Base-by-base conservation (phyloP, 2,888 invertebrate genomes). In the Xylophagus ater region DNA sequence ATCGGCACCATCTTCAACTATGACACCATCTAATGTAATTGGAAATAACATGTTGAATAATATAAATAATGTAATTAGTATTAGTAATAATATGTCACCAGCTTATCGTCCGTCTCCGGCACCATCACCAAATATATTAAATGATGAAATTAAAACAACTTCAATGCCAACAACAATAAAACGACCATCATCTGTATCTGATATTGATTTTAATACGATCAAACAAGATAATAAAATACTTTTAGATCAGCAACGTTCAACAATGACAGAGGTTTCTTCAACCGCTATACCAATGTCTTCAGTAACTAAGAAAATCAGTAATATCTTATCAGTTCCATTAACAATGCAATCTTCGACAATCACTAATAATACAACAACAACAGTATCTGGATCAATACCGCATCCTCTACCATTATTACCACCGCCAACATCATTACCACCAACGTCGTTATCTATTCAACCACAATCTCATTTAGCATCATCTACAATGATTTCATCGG, bases 341-440 rank as follows among this genome's bases (percentile, higher is more conserved):
- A n/a, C 26, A 26, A 12, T 6, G 4, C 5, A n/a, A 26, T 12
- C 26, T 12, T 26, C 26, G 6, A 12, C 13, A 26, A 10, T 23
- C n/a, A 23, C 10, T 18, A 18, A 18, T 9, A 18, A 3, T 10
- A 4, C 40, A 12, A 36, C 25, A n/a, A 32, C n/a, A 20, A 19
- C 36, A 20, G 14, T 23, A 29, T 12, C 34, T n/a, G n/a, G n/a
- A 30, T 29, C 24, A 19, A 37, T 34, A 5, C 34, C 46, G 7
- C 28, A 46, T 41, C 19, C 30, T 29, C 17, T 17, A 21, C 40
- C 28, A 53, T 26, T 46, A n/a, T 31, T 44, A 33, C 36, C 43
- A 23, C 40, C 43, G 12, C n/a, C n/a, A 40, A 18, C 41, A 26
- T 19, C 21, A 24, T 17, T 18, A 39, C 4, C 26, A 32, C 20